phyloP scores from a whole-genome alignment of 2,888 invertebrate species.

The Trichacis sp. region DNA sequence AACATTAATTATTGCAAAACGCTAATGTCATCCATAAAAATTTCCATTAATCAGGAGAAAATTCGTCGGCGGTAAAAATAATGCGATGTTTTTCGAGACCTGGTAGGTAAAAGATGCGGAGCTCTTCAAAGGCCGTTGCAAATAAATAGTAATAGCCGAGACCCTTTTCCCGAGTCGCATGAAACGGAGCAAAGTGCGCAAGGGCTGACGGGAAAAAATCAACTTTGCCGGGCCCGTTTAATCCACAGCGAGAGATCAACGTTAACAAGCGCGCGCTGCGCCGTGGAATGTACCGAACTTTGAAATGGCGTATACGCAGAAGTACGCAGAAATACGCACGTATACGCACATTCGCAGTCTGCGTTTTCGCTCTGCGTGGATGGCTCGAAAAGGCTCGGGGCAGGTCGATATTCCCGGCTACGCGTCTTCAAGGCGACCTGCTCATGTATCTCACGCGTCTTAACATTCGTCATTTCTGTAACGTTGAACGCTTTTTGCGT shows the following conservation, averaged over 20 bases:
- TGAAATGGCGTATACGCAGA: slow-evolving; percentile 34
- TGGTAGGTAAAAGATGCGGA: too few relatives aligned
- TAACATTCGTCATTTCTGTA: background rate
- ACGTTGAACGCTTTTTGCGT: too few relatives aligned
- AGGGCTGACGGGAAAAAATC: background rate
- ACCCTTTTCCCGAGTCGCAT: background rate
- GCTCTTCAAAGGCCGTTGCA: background rate
- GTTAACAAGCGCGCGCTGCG: slow-evolving; percentile 15
- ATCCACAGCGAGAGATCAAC: slow-evolving; percentile 33
- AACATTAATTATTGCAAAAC: too few relatives aligned
- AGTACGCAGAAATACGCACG: too few relatives aligned
- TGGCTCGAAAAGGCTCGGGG: slow-evolving; percentile 42
- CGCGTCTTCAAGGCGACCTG: slow-evolving; percentile 59
- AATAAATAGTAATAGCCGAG: background rate
- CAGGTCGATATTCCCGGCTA: slow-evolving; percentile 57
- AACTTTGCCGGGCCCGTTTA: slow-evolving; percentile 22
- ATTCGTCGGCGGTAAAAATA: too few relatives aligned
- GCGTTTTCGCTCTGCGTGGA: slow-evolving; percentile 36
- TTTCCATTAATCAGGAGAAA: too few relatives aligned
- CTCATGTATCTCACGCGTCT: slow-evolving; percentile 46
- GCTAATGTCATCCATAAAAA: too few relatives aligned
- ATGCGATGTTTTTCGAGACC: too few relatives aligned
- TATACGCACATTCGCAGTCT: background rate
- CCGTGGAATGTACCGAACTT: slow-evolving; percentile 17
- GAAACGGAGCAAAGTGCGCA: background rate